Conservation (phyloP, 1,140 invertebrate genomes). For the Orius insidiosus region DNA sequence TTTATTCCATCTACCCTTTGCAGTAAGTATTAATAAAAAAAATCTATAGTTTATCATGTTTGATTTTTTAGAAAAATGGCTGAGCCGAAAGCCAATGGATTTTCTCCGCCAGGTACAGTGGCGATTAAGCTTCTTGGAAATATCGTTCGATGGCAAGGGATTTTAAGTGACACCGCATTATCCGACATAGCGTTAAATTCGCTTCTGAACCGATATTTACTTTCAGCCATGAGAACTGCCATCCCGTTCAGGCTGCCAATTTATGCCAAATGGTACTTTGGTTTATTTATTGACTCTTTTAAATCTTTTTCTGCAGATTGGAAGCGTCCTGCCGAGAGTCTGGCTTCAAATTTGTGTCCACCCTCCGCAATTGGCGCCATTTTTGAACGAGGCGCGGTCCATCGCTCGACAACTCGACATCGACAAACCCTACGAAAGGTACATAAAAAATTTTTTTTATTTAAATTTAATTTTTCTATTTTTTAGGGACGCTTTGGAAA, state of each 20-base stretch:
- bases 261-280: conserved; percentile 39
- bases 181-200: conserved; percentile 58
- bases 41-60: neutral
- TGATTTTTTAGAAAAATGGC: conserved; percentile 41
- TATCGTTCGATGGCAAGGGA: conserved; percentile 64
- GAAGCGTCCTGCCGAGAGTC: conserved; percentile 42
- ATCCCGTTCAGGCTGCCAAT: conserved; percentile 41
- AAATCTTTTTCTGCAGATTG: conserved; percentile 29
- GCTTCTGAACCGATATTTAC: conserved; percentile 63
- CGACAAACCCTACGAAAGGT: conserved; percentile 20
- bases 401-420: conserved; percentile 18
- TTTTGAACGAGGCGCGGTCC: conserved; percentile 19
- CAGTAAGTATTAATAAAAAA: conserved; percentile 38
- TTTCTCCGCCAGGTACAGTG: conserved; percentile 70
- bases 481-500: conserved; percentile 15
- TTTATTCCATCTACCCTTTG: conserved; percentile 74
- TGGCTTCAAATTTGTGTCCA: conserved; percentile 33
- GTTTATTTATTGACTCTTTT: neutral
- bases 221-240: conserved; percentile 52
- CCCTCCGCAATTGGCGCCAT: conserved; percentile 17
- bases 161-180: conserved; percentile 51
- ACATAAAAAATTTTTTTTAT: conserved; percentile 6
- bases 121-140: conserved; percentile 69
- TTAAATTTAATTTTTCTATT: neutral
- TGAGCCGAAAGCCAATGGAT: conserved; percentile 37